Percentiles rank a stretch among this genome's conserved stretches.
Conservation (phyloP, 2,113 vertebrate genomes). For the Chionis minor region DNA sequence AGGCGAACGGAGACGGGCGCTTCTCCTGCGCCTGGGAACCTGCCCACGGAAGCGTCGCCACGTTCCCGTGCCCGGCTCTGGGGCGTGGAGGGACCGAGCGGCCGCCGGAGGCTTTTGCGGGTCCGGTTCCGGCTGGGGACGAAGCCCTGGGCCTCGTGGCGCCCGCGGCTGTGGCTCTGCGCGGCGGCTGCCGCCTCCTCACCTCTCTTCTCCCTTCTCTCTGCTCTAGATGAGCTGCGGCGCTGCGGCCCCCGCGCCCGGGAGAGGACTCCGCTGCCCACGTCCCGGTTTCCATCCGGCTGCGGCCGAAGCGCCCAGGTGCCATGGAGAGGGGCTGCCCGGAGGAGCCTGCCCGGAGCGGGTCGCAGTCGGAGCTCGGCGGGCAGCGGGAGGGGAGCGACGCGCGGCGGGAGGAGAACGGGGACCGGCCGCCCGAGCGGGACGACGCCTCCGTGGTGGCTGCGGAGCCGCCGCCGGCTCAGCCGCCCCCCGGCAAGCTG, state of each 20-base stretch:
- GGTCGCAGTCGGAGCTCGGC: slow-evolving; percentile 8
- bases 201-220: slow-evolving; percentile 26
- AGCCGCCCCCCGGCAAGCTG: slow-evolving; percentile 78
- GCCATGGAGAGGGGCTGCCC: slow-evolving; percentile 79
- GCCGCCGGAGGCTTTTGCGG: background rate
- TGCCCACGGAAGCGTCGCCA: rapidly evolving
- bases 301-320: background rate
- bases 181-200: background rate
- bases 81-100: background rate
- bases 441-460: slow-evolving; percentile 45
- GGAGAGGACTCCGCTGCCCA: background rate
- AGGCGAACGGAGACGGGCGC: rapidly evolving
- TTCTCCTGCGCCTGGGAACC: background rate
- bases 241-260: background rate
- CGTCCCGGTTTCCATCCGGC: slow-evolving; percentile 9
- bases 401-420: background rate
- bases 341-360: slow-evolving; percentile 60
- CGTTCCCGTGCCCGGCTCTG: background rate
- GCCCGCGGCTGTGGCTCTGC: background rate
- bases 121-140: background rate
- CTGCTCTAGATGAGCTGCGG: slow-evolving; percentile 47
- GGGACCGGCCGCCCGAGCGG: slow-evolving; percentile 28
- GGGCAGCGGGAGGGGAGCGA: background rate
- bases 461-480: slow-evolving; percentile 19
- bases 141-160: background rate